Conservation (phyloP, 2,888 invertebrate genomes). For the Cerceris ruficornis region DNA sequence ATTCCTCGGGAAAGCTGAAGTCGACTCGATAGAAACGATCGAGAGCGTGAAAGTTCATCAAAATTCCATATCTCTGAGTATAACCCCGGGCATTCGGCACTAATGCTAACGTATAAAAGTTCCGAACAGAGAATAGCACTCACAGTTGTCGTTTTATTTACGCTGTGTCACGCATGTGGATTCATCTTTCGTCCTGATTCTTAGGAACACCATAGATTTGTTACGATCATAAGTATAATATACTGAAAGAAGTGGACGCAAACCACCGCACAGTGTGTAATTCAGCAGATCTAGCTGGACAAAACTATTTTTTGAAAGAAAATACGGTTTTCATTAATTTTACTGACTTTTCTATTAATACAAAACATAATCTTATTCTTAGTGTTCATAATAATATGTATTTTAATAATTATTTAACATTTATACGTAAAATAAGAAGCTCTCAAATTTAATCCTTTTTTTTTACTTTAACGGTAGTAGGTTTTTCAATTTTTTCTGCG, state of each 20-base stretch:
- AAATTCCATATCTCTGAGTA: conserved; percentile 52
- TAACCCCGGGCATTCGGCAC: conserved; percentile 18
- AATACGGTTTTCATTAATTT: too few species aligned
- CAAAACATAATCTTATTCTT: too few species aligned
- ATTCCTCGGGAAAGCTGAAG: background rate
- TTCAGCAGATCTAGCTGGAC: too few species aligned
- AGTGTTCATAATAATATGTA: too few species aligned
- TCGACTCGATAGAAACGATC: conserved; percentile 33
- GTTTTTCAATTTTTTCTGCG: too few species aligned
- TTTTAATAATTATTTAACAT: too few species aligned
- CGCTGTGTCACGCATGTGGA: conserved; percentile 7
- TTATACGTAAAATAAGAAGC: too few species aligned
- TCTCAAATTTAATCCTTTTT: too few species aligned
- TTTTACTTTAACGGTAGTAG: too few species aligned
- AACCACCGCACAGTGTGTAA: conserved; percentile 30
- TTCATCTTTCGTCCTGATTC: conserved; percentile 33
- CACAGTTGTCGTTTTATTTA: conserved; percentile 47
- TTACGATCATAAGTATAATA: conserved; percentile 32
- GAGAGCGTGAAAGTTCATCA: conserved; percentile 33
- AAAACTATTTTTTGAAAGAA: too few species aligned
- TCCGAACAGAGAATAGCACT: conserved; percentile 49
- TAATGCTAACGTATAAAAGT: conserved; percentile 6
- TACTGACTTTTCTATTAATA: too few species aligned
- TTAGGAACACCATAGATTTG: conserved; percentile 29
- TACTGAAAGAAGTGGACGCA: conserved; percentile 22